Percentiles rank a stretch among this genome's conserved stretches.
Evolutionary conservation across 1,140 invertebrate species (phyloP).

Genomic region (Cardiocondyla obscurior): DNA sequence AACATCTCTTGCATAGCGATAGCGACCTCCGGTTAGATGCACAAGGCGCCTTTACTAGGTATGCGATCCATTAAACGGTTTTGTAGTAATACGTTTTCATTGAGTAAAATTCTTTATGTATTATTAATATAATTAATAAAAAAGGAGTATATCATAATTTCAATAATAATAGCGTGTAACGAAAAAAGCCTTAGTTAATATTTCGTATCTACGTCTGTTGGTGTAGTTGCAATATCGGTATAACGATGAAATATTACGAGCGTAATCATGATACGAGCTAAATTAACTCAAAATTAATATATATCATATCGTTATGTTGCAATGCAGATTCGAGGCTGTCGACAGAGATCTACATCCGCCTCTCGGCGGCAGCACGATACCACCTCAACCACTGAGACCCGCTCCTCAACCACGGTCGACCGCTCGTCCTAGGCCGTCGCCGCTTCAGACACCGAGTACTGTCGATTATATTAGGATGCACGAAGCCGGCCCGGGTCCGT

Average conservation of each 20-base stretch:
- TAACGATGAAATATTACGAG: no score
- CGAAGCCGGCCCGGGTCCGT: constrained; percentile 72
- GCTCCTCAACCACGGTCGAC: constrained; percentile 81
- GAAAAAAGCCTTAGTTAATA: not conserved
- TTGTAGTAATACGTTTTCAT: no score
- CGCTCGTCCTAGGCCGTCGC: constrained; percentile 79
- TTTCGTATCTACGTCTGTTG: not conserved
- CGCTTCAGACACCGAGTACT: constrained; percentile 74
- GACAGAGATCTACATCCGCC: constrained; percentile 81
- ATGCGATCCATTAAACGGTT: constrained; percentile 23
- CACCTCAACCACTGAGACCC: constrained; percentile 85
- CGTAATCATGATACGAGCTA: no score
- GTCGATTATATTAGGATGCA: constrained; percentile 77
- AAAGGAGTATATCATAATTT: no score
- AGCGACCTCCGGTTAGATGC: constrained; percentile 81
- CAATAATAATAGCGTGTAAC: not conserved
- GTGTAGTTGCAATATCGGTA: no score
- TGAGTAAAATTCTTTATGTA: not conserved
- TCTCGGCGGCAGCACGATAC: constrained; percentile 76
- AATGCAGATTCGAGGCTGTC: constrained; percentile 80
- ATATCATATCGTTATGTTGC: not conserved
- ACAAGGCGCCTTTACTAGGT: constrained; percentile 82
- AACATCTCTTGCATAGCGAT: constrained; percentile 81
- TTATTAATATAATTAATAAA: not conserved
- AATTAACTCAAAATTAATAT: not conserved